These are phyloP conservation scores for Lepidonotus clava DNA, from an alignment of 2,888 invertebrate genomes.

Conservation along the genomic window DNA sequence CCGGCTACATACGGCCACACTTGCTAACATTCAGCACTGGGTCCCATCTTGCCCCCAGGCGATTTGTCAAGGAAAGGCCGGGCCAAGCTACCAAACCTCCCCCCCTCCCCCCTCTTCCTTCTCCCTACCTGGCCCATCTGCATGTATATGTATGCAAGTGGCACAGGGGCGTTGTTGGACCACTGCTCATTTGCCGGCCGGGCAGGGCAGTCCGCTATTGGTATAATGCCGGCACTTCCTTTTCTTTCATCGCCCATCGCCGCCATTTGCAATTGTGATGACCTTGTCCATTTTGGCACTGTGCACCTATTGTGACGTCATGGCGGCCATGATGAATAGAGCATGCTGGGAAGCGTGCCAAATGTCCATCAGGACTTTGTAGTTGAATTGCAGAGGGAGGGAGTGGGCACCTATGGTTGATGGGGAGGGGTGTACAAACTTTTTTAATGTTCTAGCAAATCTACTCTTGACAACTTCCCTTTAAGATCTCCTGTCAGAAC, in stretches of 20 bases:
- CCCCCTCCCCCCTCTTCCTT: neutral
- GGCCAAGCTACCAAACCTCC: neutral
- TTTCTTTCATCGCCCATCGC: neutral
- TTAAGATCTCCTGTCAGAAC: too few species aligned
- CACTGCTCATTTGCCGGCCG: neutral
- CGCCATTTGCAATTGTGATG: constrained; percentile 7
- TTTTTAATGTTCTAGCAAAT: too few species aligned
- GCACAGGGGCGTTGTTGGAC: too few species aligned
- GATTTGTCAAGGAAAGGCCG: neutral
- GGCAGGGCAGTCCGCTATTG: too few species aligned
- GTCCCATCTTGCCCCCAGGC: neutral
- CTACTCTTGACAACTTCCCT: too few species aligned
- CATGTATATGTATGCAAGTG: neutral
- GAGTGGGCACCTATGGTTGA: too few species aligned
- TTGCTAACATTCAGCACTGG: neutral
- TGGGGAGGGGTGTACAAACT: too few species aligned
- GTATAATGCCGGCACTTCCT: neutral
- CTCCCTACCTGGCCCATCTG: neutral
- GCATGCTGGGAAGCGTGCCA: constrained; percentile 32
- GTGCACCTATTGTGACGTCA: constrained; percentile 26
- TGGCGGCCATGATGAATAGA: constrained; percentile 9
- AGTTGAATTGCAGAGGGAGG: too few species aligned
- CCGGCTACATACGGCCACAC: neutral
- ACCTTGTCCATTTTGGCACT: constrained; percentile 34
- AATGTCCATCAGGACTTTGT: constrained; percentile 24